Conservation (phyloP, 2,797 vertebrate species). For the Premnoplex brunnescens region DNA sequence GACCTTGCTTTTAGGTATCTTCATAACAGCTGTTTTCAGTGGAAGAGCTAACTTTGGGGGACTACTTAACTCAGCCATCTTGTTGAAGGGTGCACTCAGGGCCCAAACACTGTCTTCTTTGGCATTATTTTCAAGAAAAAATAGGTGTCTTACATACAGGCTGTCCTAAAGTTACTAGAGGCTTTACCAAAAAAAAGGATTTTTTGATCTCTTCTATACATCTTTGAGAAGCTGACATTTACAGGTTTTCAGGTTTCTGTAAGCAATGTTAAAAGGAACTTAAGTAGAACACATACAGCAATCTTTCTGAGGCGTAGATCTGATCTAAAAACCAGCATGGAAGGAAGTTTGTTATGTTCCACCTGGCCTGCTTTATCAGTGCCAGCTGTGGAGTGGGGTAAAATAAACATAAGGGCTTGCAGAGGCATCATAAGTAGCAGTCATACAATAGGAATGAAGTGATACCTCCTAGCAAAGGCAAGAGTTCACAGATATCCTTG, state of each 20-base stretch:
- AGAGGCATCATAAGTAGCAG: not conserved
- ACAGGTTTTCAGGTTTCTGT: not conserved
- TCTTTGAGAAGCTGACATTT: not conserved
- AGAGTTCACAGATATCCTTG: not conserved
- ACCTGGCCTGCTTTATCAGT: not conserved
- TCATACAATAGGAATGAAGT: not conserved
- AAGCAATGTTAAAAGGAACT: not conserved
- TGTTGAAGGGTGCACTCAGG: not conserved
- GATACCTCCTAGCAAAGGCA: not conserved
- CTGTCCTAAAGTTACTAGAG: not conserved
- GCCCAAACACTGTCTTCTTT: not conserved
- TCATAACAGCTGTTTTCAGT: not conserved
- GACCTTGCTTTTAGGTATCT: not conserved
- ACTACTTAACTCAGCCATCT: not conserved
- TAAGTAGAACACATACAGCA: not conserved
- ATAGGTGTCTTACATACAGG: not conserved
- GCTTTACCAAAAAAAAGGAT: not conserved
- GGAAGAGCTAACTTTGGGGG: not conserved
- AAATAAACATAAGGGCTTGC: not conserved
- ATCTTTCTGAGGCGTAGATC: not conserved
- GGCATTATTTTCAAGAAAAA: not conserved
- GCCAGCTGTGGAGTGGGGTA: not conserved
- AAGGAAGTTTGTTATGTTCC: not conserved
- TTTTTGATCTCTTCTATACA: not conserved
- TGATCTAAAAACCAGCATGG: not conserved